Evolutionary conservation across 2,888 invertebrate species (phyloP).

Genomic region (Caenorhabditis sp.): DNA sequence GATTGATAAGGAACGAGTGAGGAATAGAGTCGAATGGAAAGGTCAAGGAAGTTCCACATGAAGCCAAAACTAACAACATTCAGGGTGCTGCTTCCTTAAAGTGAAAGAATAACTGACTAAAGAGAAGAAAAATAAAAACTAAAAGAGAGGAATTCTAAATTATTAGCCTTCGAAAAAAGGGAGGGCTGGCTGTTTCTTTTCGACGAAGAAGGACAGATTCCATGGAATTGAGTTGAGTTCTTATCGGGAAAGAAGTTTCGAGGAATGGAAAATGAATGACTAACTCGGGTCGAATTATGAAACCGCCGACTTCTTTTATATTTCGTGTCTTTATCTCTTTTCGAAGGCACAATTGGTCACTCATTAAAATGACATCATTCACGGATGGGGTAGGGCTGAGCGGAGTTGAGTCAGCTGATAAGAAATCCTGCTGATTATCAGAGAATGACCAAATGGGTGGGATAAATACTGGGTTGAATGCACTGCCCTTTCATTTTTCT

Average conservation of each 20-base stretch:
- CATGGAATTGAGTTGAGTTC: conserved; percentile 11
- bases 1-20: conserved; percentile 1
- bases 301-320: conserved; percentile 31
- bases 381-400: conserved; percentile 12
- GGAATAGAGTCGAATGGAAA: conserved; percentile 9
- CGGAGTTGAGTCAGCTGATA: conserved; percentile 42
- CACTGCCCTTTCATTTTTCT: neutral
- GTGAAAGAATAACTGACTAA: neutral
- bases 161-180: neutral
- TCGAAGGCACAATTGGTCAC: neutral
- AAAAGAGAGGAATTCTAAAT: conserved; percentile 4
- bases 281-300: conserved; percentile 24
- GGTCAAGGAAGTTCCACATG: no score
- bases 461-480: conserved; percentile 14
- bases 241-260: conserved; percentile 8
- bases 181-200: conserved; percentile 3
- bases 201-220: conserved; percentile 15
- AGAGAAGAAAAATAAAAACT: neutral
- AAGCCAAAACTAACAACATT: neutral
- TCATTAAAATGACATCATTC: conserved; percentile 32
- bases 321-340: conserved; percentile 14
- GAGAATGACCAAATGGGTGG: conserved; percentile 13
- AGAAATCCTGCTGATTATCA: conserved; percentile 30
- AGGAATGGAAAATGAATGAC: conserved; percentile 11
- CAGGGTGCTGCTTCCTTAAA: neutral